Conservation (phyloP, 1,140 invertebrate genomes). For the Drosophila bifasciata region DNA sequence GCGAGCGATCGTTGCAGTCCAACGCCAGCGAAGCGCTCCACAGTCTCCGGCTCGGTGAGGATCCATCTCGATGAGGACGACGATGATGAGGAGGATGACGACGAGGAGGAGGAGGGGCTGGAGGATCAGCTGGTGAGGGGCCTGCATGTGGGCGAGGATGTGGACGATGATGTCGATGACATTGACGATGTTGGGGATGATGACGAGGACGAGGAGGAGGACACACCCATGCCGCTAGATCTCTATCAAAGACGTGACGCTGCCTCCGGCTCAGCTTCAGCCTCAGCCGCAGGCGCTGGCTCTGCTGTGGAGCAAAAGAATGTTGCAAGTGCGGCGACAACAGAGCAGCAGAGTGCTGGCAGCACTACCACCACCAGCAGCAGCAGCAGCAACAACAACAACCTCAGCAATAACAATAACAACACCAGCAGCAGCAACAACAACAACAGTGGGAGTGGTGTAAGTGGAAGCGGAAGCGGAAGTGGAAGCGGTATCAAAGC, state of each 20-base stretch:
- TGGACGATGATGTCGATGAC: slow-evolving; percentile 52
- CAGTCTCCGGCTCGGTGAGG: slow-evolving; percentile 9
- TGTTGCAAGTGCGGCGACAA: slow-evolving; percentile 21
- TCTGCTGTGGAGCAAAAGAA: slow-evolving; percentile 37
- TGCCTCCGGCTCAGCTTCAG: slow-evolving; percentile 5
- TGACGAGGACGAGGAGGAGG: slow-evolving; percentile 62
- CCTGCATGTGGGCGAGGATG: slow-evolving; percentile 10
- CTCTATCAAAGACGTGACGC: slow-evolving; percentile 78
- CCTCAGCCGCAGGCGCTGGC: too few relatives aligned
- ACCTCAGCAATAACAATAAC: slow-evolving; percentile 35
- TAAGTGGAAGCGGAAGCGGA: slow-evolving; percentile 8
- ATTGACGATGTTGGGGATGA: slow-evolving; percentile 33
- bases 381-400: slow-evolving; percentile 40
- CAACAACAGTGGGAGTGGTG: slow-evolving; percentile 34
- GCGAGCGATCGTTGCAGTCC: slow-evolving; percentile 75
- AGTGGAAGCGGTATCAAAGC: slow-evolving; percentile 49
- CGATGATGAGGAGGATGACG: slow-evolving; percentile 37
- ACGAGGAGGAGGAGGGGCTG: slow-evolving; percentile 34
- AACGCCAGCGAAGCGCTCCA: slow-evolving; percentile 74
- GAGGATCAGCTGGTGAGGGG: slow-evolving; percentile 18
- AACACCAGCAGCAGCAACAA: slow-evolving; percentile 39
- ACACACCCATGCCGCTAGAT: slow-evolving; percentile 78
- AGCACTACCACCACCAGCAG: slow-evolving; percentile 22
- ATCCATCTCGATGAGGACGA: slow-evolving; percentile 9
- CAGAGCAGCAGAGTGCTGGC: slow-evolving; percentile 30